Percentiles rank a stretch among this genome's conserved stretches.
Conservation (phyloP, 2,113 vertebrate species). For the Channa argus region DNA sequence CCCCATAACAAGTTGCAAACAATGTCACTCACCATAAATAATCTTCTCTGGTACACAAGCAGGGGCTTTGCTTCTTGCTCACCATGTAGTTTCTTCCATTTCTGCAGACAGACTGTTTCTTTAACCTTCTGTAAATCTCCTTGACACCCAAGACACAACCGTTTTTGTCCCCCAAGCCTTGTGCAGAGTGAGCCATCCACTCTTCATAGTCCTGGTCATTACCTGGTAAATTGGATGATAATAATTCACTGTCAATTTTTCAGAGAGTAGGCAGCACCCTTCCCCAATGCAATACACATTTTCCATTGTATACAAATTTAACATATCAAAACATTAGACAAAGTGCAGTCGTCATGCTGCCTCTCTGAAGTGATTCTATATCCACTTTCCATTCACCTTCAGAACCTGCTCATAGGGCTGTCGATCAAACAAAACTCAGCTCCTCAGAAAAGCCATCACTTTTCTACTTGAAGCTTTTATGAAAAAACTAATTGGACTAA, state of each 20-base stretch:
- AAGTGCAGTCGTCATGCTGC: no score
- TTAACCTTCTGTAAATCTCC: slow-evolving; percentile 80
- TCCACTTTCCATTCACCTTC: no score
- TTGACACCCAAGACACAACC: slow-evolving; percentile 82
- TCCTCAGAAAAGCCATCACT: no score
- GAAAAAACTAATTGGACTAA: no score
- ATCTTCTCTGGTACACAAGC: slow-evolving; percentile 75
- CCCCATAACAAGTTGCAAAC: neutral
- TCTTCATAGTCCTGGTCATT: slow-evolving; percentile 81
- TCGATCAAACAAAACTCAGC: no score
- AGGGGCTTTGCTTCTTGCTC: slow-evolving; percentile 74
- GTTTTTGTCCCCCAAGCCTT: slow-evolving; percentile 56
- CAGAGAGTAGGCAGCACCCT: no score
- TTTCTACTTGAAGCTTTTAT: no score
- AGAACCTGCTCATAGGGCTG: no score
- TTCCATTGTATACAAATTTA: no score
- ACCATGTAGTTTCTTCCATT: slow-evolving; percentile 77
- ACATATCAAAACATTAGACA: no score
- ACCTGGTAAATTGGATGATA: slow-evolving; percentile 46
- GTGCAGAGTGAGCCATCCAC: slow-evolving; percentile 84
- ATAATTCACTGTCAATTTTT: neutral
- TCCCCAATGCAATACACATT: no score
- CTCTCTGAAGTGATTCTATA: no score
- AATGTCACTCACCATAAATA: slow-evolving; percentile 73
- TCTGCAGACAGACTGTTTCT: slow-evolving; percentile 80